Conservation (phyloP, 2,797 vertebrate genomes). For the Tauraco hartlaubi region DNA sequence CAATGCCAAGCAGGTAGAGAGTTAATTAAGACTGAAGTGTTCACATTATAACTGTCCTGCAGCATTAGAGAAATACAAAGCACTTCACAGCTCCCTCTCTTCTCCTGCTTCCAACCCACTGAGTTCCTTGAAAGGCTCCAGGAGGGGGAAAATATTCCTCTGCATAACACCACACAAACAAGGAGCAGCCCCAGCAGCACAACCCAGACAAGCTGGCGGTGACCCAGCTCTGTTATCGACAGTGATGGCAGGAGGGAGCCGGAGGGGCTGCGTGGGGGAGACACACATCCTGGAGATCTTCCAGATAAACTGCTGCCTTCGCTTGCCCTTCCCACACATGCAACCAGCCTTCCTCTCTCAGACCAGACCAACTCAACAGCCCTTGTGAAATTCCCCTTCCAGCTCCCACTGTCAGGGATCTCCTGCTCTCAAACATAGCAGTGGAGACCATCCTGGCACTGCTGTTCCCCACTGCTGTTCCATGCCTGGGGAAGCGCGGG, state of each 20-base stretch:
- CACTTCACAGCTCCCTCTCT: neutral
- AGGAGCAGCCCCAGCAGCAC: neutral
- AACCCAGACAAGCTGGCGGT: neutral
- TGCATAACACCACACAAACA: neutral
- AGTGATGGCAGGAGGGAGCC: neutral
- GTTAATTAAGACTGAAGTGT: neutral
- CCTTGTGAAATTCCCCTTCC: neutral
- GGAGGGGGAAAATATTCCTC: neutral
- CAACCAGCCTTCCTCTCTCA: neutral
- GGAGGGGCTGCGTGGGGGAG: neutral
- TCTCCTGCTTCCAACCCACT: neutral
- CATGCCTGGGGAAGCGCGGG: neutral
- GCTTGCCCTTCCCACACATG: neutral
- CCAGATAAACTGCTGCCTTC: neutral
- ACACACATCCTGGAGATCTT: neutral
- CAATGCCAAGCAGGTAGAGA: neutral
- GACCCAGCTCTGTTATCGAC: neutral
- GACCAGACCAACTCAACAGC: neutral
- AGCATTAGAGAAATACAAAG: neutral
- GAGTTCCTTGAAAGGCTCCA: neutral
- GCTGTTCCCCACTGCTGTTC: neutral
- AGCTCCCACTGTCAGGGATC: neutral
- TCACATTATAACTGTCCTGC: neutral
- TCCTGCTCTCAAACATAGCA: fast-evolving
- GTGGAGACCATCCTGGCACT: neutral